Percentiles rank a stretch among this genome's conserved stretches.
Conservation (phyloP, 2,888 invertebrate genomes). For the Habrosyne pyritoides region DNA sequence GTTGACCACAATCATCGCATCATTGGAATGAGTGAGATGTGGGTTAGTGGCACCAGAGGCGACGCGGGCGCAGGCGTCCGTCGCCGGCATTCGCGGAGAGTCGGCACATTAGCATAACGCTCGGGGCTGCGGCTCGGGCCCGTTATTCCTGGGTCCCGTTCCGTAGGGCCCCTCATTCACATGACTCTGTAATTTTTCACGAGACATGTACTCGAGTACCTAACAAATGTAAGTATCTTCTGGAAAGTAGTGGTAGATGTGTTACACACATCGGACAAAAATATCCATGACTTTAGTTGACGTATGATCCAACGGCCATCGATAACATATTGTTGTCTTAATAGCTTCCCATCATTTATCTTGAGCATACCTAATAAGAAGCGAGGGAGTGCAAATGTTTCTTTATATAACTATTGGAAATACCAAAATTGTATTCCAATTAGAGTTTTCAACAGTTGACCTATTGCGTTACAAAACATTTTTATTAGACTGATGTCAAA, state of each 20-base stretch:
- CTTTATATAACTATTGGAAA: neutral
- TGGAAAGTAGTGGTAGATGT: too few relatives aligned
- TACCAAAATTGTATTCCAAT: neutral
- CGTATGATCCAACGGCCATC: neutral
- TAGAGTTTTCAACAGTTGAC: too few relatives aligned
- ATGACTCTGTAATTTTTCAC: slow-evolving; percentile 57
- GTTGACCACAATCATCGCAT: slow-evolving; percentile 74
- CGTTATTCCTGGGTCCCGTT: slow-evolving; percentile 74
- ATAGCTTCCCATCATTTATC: neutral
- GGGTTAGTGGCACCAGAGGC: slow-evolving; percentile 75
- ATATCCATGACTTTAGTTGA: neutral
- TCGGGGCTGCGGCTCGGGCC: slow-evolving; percentile 65
- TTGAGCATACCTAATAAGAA: neutral
- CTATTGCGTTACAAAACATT: neutral
- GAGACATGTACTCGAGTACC: slow-evolving; percentile 21
- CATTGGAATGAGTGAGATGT: slow-evolving; percentile 70
- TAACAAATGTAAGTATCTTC: too few relatives aligned
- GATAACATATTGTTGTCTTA: neutral
- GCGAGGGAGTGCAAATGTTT: neutral
- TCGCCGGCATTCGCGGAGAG: slow-evolving; percentile 54
- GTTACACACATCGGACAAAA: too few relatives aligned
- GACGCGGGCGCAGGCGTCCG: slow-evolving; percentile 39
- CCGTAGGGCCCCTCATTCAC: slow-evolving; percentile 65
- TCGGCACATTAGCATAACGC: slow-evolving; percentile 74
- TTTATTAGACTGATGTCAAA: neutral